Conservation (phyloP, 2,888 invertebrate species). For the Lingula anatina region DNA sequence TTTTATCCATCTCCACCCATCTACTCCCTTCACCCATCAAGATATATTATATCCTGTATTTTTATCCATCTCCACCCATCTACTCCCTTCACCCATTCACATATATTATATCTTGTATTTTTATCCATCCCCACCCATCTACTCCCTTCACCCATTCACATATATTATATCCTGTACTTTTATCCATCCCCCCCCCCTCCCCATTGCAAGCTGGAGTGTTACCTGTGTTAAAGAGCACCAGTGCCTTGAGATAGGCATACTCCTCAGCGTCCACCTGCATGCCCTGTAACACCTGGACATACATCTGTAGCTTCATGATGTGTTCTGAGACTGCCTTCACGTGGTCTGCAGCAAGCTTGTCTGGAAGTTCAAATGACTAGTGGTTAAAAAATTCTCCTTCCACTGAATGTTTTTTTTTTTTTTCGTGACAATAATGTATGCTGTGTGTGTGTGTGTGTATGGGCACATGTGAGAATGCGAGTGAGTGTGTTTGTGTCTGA, state of each 20-base stretch:
- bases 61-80: too few species aligned
- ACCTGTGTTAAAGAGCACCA: slow-evolving; percentile 79
- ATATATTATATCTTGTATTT: too few species aligned
- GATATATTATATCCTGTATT: too few species aligned
- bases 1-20: too few species aligned
- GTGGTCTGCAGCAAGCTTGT: slow-evolving; percentile 45
- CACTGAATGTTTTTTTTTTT: neutral
- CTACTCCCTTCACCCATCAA: too few species aligned
- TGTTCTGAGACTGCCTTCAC: slow-evolving; percentile 64
- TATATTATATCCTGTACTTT: too few species aligned
- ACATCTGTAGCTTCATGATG: slow-evolving; percentile 77
- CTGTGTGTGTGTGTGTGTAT: neutral
- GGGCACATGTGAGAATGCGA: slow-evolving; percentile 1
- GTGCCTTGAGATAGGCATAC: slow-evolving; percentile 80
- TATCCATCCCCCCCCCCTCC: too few species aligned
- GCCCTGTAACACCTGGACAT: slow-evolving; percentile 68
- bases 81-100: too few species aligned
- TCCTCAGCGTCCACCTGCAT: slow-evolving; percentile 77
- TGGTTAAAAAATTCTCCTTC: neutral
- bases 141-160: too few species aligned
- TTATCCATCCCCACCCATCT: too few species aligned
- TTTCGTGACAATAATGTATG: neutral
- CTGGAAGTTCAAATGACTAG: slow-evolving; percentile 24
- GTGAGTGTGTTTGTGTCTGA: neutral
- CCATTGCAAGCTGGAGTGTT: too few species aligned